Evolutionary conservation across 2,888 invertebrate genomes (phyloP), one percentile per base, ranked within the genome.

Genomic region (Serrognathus titanus): DNA sequence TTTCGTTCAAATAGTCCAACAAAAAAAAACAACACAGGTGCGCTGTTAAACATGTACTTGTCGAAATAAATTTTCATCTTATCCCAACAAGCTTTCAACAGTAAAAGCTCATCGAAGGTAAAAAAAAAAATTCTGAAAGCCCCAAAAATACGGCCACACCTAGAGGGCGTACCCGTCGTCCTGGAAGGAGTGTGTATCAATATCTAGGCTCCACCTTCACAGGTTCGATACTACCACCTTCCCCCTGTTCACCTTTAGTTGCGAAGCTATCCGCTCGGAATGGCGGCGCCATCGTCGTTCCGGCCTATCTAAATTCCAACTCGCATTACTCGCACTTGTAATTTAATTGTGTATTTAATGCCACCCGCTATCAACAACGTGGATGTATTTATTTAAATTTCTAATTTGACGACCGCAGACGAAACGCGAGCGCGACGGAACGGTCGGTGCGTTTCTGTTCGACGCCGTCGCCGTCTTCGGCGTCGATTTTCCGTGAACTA

Each of bases 281-380:
- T 61, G 55, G 61, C 57, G 64, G 65, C 63, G 61, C 63, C 63
- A 60, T 59, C 55, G 49, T 51, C 57, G 58, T 46, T 57, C 57
- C 58, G 60, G 60, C 59, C 57, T 62, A 63, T 58, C 64, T 63
- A 65, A 68, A 66, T 67, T 66, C 60, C 63, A 66, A 64, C 66
- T 64, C 66, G 59, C 63, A 66, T 66, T 65, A 61, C 61, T 54
- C 58, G 62, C 63, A 64, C 65, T 66, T 66, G 63, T 67, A 68
- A 68, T 68, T 67, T 66, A 67, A 67, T 67, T 67, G 67, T 67
- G 64, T 65, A 68, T 65, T 67, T 68, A 65, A 64, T 61, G 59
- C 62, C 56, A 60, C 65, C 65, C 56, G 61, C 65, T 65, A 64
- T 66, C 65, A 64, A 57, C 58, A 63, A 64, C 62, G 66, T 48